phyloP scores from a whole-genome alignment of 2,113 vertebrate genomes.

The Lamprotornis superbus region DNA sequence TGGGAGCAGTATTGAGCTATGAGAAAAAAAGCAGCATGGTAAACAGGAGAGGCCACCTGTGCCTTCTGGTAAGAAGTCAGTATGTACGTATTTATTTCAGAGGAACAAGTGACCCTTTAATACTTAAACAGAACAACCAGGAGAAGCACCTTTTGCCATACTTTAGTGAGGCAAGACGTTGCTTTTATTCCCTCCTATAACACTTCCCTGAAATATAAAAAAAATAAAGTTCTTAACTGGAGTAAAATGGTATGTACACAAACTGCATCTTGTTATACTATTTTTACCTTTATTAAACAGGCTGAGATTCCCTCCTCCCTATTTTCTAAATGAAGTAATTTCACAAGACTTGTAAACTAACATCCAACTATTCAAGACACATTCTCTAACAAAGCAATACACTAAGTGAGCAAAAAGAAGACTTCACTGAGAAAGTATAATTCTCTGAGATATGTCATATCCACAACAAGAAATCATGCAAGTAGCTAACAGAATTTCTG shows the following conservation, averaged over 20 bases:
- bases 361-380: not conserved
- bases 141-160: not conserved
- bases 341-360: not conserved
- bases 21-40: not conserved
- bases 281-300: not conserved
- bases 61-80: rapidly evolving
- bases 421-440: not conserved
- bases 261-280: not conserved
- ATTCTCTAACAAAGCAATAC: not conserved
- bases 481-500: not conserved
- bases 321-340: not conserved
- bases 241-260: rapidly evolving
- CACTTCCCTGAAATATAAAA: not conserved
- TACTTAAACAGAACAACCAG: not conserved
- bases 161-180: not conserved
- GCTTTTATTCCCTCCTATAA: not conserved
- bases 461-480: not conserved
- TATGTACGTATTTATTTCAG: not conserved
- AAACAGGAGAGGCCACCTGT: not conserved
- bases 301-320: not conserved
- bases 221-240: not conserved
- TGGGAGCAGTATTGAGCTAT: rapidly evolving
- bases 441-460: not conserved
- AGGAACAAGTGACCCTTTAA: not conserved
- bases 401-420: not conserved